A percentile compares a stretch with the other conserved stretches of the same genome.
Evolutionary conservation across 2,888 invertebrate species (phyloP).

Genomic region (Suillia variegata): DNA sequence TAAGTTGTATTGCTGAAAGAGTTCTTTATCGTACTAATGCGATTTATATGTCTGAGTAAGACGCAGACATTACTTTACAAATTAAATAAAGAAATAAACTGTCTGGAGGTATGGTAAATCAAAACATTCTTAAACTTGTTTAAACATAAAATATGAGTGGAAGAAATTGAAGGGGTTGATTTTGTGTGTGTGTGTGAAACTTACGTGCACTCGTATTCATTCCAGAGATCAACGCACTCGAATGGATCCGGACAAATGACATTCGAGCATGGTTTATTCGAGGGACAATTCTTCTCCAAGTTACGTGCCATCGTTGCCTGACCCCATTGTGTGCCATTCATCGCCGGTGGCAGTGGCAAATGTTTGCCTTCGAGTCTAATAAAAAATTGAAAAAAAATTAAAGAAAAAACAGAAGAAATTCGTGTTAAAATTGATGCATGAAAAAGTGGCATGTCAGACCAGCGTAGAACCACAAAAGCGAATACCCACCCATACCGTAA

Average conservation of each 20-base stretch:
- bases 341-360: conserved; percentile 89
- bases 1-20: too few species aligned
- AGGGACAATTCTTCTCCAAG: conserved; percentile 89
- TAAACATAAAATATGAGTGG: too few species aligned
- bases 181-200: conserved; percentile 57
- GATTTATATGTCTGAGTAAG: too few species aligned
- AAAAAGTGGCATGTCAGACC: background rate
- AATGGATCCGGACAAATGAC: conserved; percentile 93
- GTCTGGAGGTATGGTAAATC: too few species aligned
- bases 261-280: conserved; percentile 93
- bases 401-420: too few species aligned
- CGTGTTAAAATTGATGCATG: background rate
- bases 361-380: conserved; percentile 88
- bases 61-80: too few species aligned
- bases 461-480: too few species aligned
- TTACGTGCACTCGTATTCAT: conserved; percentile 98
- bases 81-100: too few species aligned
- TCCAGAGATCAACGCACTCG: conserved; percentile 96
- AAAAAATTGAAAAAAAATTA: background rate
- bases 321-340: conserved; percentile 95
- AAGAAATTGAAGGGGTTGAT: conserved; percentile 7
- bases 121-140: too few species aligned
- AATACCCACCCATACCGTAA: background rate
- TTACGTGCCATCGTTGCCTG: conserved; percentile 94
- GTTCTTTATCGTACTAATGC: too few species aligned